These are phyloP conservation scores for Asobara japonica DNA, from an alignment of 1,140 invertebrate species.

Conservation along the genomic window DNA sequence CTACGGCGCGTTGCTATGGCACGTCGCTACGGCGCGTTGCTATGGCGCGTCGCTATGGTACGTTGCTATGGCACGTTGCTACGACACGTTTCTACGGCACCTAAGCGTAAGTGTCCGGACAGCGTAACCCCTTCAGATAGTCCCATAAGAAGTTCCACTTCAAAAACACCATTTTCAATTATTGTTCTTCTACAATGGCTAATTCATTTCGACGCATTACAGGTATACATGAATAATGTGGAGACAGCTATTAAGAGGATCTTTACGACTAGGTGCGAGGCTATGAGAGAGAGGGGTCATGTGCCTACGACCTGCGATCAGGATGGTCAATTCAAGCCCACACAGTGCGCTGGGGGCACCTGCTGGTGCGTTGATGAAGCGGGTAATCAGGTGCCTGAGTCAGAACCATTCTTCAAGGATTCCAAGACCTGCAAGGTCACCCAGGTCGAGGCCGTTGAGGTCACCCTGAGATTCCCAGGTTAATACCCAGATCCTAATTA, in stretches of 20 bases:
- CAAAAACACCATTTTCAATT: no score
- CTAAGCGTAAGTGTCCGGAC: no score
- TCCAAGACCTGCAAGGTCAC: constrained; percentile 70
- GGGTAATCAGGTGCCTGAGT: constrained; percentile 77
- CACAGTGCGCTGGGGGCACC: constrained; percentile 76
- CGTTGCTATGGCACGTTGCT: no score
- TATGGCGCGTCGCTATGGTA: no score
- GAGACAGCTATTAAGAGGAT: constrained; percentile 36
- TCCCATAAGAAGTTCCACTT: no score
- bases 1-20: no score
- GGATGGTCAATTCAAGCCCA: constrained; percentile 76
- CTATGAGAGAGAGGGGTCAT: constrained; percentile 68
- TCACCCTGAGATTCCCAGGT: constrained; percentile 73
- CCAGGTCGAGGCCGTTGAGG: constrained; percentile 71
- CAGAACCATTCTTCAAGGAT: constrained; percentile 73
- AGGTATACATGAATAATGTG: constrained; percentile 1
- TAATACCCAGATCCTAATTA: no score
- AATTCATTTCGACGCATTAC: no score
- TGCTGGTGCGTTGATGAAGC: constrained; percentile 91
- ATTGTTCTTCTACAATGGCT: no score
- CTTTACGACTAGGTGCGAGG: constrained; percentile 71
- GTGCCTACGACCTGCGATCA: constrained; percentile 73
- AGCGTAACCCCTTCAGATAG: no score
- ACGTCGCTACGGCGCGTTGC: no score
- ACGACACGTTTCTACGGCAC: no score